phyloP scores from a whole-genome alignment of 2,113 vertebrate genomes.

The Paedocypris sp. region DNA sequence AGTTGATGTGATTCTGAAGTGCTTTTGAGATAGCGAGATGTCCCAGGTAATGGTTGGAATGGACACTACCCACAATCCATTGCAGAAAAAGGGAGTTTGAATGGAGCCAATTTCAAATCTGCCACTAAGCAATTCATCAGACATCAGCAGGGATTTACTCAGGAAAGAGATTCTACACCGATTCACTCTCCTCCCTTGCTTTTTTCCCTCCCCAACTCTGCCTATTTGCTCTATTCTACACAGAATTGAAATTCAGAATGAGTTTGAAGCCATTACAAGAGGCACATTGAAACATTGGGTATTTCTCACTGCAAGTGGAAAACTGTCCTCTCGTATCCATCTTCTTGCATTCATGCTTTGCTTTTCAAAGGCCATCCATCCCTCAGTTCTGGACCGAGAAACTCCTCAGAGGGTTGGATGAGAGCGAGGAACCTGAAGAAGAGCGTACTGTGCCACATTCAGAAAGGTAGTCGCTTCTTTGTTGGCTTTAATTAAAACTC shows the following conservation, averaged over 20 bases:
- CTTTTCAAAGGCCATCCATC: constrained; percentile 2
- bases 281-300: background rate
- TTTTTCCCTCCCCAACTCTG: background rate
- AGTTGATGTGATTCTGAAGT: too few species aligned
- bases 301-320: background rate
- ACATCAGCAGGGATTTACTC: constrained; percentile 9
- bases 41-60: background rate
- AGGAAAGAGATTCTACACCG: background rate
- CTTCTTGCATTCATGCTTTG: background rate
- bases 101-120: constrained; percentile 25
- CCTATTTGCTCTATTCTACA: background rate
- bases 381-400: background rate
- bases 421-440: background rate
- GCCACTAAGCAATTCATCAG: constrained; percentile 21
- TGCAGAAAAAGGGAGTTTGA: constrained; percentile 30
- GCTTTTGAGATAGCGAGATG: constrained; percentile 11
- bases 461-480: background rate
- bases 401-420: background rate
- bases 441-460: background rate
- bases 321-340: background rate
- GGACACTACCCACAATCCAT: constrained; percentile 8
- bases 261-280: background rate
- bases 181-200: background rate
- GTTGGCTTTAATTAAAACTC: constrained; percentile 44
- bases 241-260: constrained; percentile 18